Base-by-base conservation (phyloP, 2,113 vertebrate species). In the Calonectris borealis region DNA sequence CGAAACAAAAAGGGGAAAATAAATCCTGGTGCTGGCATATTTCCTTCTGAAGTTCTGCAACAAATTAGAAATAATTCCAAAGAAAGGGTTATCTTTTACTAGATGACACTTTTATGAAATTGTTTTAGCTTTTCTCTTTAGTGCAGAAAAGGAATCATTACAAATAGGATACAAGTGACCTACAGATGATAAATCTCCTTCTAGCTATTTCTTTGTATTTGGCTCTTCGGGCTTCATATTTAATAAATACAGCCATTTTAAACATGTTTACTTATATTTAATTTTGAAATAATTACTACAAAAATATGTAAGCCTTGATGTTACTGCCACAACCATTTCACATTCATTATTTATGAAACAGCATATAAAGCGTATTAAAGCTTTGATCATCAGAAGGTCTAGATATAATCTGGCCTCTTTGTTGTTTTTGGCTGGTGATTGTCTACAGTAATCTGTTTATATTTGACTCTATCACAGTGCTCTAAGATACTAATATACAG, bases 281-380 rank as follows among this genome's bases (percentile, higher is more conserved):
- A 97, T 96, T 97, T 97, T 92, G 92, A 96, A 89, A 96, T 95
- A 96, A 97, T 97, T 97, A 94, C 73, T 97, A 44, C 27, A 90
- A 93, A 70, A 93, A 80, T 88, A 96, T 82, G 76, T 94, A 94
- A 95, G 94, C 82, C 82, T 98, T 88, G 75, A 73, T 95, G 85
- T 93, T 95, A 66, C 66, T 93, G 77, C 55, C 61, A 95, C 70
- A 96, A 81, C 51, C 29, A 78, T 95, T 98, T 93, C 70, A 91
- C 91, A 96, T 97, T 95, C 85, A 97, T 96, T 97, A 97, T 97
- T 97, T 96, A 97, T 96, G 93, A 97, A 97, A 86, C 17, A 87
- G 79, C 34, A 71, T 42, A 95, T 91, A 91, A 95, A 94, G 70
- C 42, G 4, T 69, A 95, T 64, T 97, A 90, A 97, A 95, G 72